Conservation (phyloP, 1,140 invertebrate genomes). For the Bombus superbus region DNA sequence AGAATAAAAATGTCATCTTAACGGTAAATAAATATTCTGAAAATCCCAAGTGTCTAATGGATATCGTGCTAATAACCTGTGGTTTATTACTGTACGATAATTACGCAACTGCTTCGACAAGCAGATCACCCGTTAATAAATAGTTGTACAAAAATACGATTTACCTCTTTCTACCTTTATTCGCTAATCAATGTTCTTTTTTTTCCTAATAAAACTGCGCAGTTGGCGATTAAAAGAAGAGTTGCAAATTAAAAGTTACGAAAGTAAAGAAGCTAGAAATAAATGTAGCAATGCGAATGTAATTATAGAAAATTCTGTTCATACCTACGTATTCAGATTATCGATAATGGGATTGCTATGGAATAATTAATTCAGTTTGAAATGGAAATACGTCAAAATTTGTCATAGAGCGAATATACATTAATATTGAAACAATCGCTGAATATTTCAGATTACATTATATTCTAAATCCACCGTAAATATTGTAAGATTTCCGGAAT, state of each 20-base stretch:
- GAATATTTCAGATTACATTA: background rate
- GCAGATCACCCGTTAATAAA: constrained; percentile 17
- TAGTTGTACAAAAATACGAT: background rate
- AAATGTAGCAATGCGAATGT: background rate
- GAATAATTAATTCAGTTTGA: background rate
- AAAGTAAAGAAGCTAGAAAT: background rate
- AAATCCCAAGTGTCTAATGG: background rate
- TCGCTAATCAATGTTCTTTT: background rate
- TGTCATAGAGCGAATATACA: background rate
- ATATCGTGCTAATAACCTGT: constrained; percentile 16
- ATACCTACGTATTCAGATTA: background rate
- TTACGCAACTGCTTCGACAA: constrained; percentile 40
- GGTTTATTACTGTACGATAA: constrained; percentile 13
- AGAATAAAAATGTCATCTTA: constrained; percentile 4
- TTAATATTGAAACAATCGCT: background rate
- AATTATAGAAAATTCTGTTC: background rate
- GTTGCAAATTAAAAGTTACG: background rate
- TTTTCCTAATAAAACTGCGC: background rate
- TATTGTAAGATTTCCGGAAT: background rate
- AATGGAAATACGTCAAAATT: background rate
- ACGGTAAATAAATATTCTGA: constrained; percentile 13
- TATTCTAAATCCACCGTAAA: background rate
- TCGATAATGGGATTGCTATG: background rate
- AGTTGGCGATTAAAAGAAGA: background rate
- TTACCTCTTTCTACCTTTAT: background rate